phyloP scores from a whole-genome alignment of 2,113 vertebrate genomes.

The Petroica traversi region DNA sequence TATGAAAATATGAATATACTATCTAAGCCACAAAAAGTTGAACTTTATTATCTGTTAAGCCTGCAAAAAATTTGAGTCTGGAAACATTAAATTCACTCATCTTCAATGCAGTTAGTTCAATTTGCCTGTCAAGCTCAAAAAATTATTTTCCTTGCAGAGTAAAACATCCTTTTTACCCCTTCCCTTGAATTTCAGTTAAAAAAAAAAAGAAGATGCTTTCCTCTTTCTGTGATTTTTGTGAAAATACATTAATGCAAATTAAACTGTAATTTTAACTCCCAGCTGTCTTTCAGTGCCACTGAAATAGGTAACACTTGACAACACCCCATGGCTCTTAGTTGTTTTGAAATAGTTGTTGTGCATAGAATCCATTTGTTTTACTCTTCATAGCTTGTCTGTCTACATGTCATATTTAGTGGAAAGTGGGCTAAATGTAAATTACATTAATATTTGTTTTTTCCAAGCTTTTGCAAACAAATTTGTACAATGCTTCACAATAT shows the following conservation, averaged over 20 bases:
- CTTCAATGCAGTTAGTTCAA: conserved; percentile 10
- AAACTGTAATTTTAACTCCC: conserved; percentile 7
- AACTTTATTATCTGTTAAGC: not conserved
- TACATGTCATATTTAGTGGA: not conserved
- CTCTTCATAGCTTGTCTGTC: not conserved
- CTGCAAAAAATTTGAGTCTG: not conserved
- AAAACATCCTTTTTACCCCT: not conserved
- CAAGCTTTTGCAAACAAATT: not conserved
- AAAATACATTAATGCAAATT: conserved; percentile 16
- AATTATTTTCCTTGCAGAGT: conserved; percentile 10
- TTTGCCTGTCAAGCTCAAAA: conserved; percentile 48
- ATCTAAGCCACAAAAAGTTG: not conserved
- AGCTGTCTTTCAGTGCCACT: not conserved
- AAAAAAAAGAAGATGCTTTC: not conserved
- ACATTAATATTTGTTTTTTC: not conserved
- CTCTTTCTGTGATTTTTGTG: not conserved
- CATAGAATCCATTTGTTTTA: not conserved
- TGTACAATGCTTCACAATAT: not conserved
- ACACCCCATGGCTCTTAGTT: not conserved
- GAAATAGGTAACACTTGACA: not conserved
- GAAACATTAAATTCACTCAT: conserved; percentile 7
- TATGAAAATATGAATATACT: not conserved
- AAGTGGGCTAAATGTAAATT: not conserved
- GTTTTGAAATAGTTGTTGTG: not conserved
- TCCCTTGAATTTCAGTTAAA: not conserved